These are phyloP conservation scores for Drepana arcuata DNA, from an alignment of 1,140 invertebrate genomes.

Conservation along the genomic window DNA sequence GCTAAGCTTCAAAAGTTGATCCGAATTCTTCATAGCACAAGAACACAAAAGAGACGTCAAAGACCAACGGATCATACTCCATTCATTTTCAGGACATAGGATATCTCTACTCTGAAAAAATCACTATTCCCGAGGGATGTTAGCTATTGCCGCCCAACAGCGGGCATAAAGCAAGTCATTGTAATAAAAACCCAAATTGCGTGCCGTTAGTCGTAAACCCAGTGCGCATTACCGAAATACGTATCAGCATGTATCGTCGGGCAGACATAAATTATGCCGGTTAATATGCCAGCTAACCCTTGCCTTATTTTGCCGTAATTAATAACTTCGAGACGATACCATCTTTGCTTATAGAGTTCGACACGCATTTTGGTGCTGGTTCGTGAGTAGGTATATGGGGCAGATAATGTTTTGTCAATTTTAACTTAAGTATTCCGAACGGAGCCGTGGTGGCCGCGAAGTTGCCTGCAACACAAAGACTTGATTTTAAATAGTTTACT, in stretches of 20 bases:
- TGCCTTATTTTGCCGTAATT: slow-evolving; percentile 31
- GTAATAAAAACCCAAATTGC: slow-evolving; percentile 14
- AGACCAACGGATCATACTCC: too few species aligned
- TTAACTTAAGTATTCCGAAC: too few species aligned
- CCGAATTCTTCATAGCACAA: neutral
- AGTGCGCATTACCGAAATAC: slow-evolving; percentile 28
- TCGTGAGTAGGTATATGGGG: too few species aligned
- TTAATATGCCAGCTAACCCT: slow-evolving; percentile 38
- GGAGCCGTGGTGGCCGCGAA: too few species aligned
- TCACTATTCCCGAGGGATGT: too few species aligned
- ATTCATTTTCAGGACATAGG: too few species aligned
- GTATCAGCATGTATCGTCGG: slow-evolving; percentile 29
- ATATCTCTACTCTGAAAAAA: too few species aligned
- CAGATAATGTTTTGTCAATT: too few species aligned
- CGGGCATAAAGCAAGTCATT: neutral
- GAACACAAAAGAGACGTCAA: neutral
- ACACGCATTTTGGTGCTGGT: slow-evolving; percentile 18
- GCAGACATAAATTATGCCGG: slow-evolving; percentile 26
- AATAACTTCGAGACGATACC: slow-evolving; percentile 32
- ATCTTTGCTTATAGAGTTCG: slow-evolving; percentile 16
- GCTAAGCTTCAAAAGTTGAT: neutral
- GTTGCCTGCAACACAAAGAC: too few species aligned
- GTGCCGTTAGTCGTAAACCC: slow-evolving; percentile 27
- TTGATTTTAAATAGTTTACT: too few species aligned
- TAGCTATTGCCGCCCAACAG: too few species aligned